Conservation (phyloP, 2,888 invertebrate genomes). For the Andricus curvator region DNA sequence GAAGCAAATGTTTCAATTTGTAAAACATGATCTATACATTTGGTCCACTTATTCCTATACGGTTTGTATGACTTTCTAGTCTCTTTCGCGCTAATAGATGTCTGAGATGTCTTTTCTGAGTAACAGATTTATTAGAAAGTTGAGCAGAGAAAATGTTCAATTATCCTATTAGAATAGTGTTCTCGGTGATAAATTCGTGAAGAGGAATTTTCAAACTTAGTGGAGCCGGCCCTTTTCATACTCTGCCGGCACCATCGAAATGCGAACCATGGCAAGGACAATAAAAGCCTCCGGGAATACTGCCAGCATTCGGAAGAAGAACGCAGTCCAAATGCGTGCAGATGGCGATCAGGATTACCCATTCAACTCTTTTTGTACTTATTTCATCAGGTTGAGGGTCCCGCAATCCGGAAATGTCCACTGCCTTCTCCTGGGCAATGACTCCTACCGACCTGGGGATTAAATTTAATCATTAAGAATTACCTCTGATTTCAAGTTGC, state of each 20-base stretch:
- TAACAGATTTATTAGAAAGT: slow-evolving; percentile 19
- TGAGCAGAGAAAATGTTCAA: not conserved
- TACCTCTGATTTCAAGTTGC: not conserved
- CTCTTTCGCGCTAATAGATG: not conserved
- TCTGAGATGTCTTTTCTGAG: slow-evolving; percentile 4
- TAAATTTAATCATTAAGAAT: slow-evolving; percentile 20
- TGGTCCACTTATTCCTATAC: slow-evolving; percentile 12
- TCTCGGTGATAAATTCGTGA: slow-evolving; percentile 81
- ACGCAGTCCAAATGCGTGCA: slow-evolving; percentile 92
- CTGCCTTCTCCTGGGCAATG: slow-evolving; percentile 82
- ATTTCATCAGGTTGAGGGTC: slow-evolving; percentile 86
- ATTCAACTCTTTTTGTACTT: slow-evolving; percentile 84
- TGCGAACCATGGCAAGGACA: slow-evolving; percentile 75
- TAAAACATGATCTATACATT: slow-evolving; percentile 1
- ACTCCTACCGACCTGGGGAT: slow-evolving; percentile 81
- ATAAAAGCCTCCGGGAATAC: slow-evolving; percentile 86
- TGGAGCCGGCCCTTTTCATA: slow-evolving; percentile 88
- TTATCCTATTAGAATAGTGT: slow-evolving; percentile 81
- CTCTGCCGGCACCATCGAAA: slow-evolving; percentile 82
- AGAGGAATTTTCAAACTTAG: slow-evolving; percentile 85
- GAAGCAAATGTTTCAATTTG: not conserved
- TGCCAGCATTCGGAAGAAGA: slow-evolving; percentile 85
- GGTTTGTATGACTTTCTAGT: slow-evolving; percentile 22
- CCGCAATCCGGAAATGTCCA: slow-evolving; percentile 82
- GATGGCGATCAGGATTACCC: slow-evolving; percentile 89